These are phyloP conservation scores for Thelaira solivaga DNA, from an alignment of 2,888 invertebrate genomes.

Conservation along the genomic window DNA sequence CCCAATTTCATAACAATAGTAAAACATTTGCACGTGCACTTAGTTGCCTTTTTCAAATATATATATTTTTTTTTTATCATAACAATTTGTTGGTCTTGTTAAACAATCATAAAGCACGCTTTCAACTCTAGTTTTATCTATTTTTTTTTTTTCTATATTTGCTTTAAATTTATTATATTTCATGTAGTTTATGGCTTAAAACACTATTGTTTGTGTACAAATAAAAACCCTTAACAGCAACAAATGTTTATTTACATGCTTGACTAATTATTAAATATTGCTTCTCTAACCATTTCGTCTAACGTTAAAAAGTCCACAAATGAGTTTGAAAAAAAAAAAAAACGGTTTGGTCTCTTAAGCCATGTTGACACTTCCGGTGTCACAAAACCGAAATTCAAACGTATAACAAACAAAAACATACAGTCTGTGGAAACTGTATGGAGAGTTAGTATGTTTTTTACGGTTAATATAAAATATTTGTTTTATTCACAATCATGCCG, in stretches of 20 bases:
- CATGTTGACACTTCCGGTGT: constrained; percentile 50
- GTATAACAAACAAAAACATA: not conserved
- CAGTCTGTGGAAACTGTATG: no score
- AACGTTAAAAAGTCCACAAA: not conserved
- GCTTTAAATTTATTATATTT: constrained; percentile 34
- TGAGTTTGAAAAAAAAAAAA: not conserved
- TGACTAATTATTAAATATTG: constrained; percentile 60
- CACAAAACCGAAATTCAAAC: constrained; percentile 10
- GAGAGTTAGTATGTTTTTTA: no score
- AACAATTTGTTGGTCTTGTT: constrained; percentile 21
- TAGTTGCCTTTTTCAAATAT: not conserved
- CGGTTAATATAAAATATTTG: no score
- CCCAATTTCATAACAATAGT: constrained; percentile 24
- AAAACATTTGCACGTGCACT: constrained; percentile 51
- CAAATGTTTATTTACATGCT: constrained; percentile 51
- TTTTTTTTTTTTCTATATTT: not conserved
- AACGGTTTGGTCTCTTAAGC: not conserved
- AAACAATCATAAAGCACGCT: constrained; percentile 52
- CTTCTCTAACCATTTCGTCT: constrained; percentile 42
- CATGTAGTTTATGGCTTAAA: constrained; percentile 40
- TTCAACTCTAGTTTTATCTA: constrained; percentile 4
- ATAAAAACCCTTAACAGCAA: constrained; percentile 20
- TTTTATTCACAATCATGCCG: no score
- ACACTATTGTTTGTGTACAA: constrained; percentile 25
- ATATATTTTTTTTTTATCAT: not conserved